These are phyloP conservation scores for Molothrus aeneus DNA, from an alignment of 2,797 vertebrate genomes.

Conservation along the genomic window DNA sequence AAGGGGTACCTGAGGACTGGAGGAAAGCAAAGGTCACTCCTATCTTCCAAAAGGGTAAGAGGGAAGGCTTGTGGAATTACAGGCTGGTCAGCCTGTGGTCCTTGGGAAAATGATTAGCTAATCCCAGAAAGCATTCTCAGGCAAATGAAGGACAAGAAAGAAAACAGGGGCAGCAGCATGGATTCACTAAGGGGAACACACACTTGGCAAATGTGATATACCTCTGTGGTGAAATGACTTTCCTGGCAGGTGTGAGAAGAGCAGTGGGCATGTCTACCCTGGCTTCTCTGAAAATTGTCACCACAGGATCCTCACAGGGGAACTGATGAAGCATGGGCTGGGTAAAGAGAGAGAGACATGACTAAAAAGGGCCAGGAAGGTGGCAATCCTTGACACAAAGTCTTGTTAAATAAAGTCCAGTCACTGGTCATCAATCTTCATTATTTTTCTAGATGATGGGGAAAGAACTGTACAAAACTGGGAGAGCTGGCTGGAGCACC, in stretches of 20 bases:
- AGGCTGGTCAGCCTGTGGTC: not conserved
- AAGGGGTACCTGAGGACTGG: not conserved
- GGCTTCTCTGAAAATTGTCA: not conserved
- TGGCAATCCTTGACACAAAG: fast-evolving
- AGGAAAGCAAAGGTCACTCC: not conserved
- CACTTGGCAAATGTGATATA: not conserved
- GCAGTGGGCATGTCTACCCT: too few species aligned
- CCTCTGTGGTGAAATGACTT: not conserved
- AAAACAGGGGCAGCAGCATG: not conserved
- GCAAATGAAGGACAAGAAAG: not conserved
- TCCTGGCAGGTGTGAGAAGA: too few species aligned
- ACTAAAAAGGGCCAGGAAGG: not conserved
- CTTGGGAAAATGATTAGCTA: not conserved
- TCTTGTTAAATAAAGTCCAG: not conserved
- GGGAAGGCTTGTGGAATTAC: not conserved
- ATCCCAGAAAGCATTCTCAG: not conserved
- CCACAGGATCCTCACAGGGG: not conserved
- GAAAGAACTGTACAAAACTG: not conserved
- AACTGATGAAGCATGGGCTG: not conserved
- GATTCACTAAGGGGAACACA: too few species aligned
- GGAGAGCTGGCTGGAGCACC: not conserved
- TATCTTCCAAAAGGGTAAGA: not conserved
- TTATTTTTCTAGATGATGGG: not conserved
- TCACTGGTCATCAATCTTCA: too few species aligned
- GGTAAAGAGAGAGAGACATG: not conserved